Evolutionary conservation across 1,140 invertebrate species (phyloP).

Genomic region (Dreissena polymorpha): DNA sequence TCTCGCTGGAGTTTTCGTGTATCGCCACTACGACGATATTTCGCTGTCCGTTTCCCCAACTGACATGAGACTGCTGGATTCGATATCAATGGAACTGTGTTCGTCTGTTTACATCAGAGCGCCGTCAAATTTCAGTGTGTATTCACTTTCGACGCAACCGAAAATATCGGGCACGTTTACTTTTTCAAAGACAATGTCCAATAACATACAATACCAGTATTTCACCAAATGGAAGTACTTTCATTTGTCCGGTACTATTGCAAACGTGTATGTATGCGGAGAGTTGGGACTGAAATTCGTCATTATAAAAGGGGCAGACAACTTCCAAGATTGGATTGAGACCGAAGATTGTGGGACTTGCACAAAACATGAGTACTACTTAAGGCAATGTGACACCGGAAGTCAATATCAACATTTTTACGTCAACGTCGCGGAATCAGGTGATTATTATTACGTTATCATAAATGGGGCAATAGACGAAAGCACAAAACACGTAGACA

Average conservation of each 20-base stretch:
- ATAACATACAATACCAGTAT: neutral
- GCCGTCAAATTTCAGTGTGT: neutral
- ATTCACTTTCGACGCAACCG: slow-evolving; percentile 1
- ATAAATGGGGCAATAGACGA: slow-evolving; percentile 10
- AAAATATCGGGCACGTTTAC: slow-evolving; percentile 1
- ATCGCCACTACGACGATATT: neutral
- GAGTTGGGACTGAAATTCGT: neutral
- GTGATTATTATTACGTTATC: slow-evolving; percentile 19
- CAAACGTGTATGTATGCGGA: neutral
- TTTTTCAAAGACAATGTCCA: neutral
- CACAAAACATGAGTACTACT: neutral
- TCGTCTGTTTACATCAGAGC: slow-evolving; percentile 11
- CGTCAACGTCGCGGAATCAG: slow-evolving; percentile 18
- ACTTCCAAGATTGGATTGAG: slow-evolving; percentile 18
- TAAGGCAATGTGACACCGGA: neutral
- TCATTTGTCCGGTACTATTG: neutral
- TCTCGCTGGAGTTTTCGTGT: slow-evolving; percentile 9
- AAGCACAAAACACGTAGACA: neutral
- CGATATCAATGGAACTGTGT: slow-evolving; percentile 9
- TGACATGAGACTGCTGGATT: slow-evolving; percentile 27
- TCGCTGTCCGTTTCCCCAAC: slow-evolving; percentile 1
- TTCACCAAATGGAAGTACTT: slow-evolving; percentile 20
- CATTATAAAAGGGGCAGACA: slow-evolving; percentile 14
- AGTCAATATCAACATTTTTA: neutral
- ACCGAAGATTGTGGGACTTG: neutral